Evolutionary conservation across 2,888 invertebrate genomes (phyloP).

Genomic region (Timema cristinae): DNA sequence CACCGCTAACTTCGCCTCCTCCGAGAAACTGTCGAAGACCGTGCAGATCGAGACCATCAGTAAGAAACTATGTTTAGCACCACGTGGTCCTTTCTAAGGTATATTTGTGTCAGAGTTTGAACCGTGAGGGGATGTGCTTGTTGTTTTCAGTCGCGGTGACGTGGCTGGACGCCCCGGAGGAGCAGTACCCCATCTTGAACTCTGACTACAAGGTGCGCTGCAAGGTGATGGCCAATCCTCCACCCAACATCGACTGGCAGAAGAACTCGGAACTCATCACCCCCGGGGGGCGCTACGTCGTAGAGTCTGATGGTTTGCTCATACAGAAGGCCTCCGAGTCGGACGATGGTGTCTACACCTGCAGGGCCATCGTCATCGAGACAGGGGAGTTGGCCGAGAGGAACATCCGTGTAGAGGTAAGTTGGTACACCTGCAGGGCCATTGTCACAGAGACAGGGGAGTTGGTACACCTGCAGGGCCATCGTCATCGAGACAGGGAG

Average conservation of each 20-base stretch:
- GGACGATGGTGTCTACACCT: constrained; percentile 83
- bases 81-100: not conserved
- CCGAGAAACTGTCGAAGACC: constrained; percentile 59
- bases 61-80: constrained; percentile 43
- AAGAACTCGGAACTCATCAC: constrained; percentile 68
- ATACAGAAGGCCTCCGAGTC: constrained; percentile 73
- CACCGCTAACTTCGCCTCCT: constrained; percentile 71
- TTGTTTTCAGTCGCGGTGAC: constrained; percentile 70
- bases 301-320: constrained; percentile 68
- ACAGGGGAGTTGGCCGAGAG: constrained; percentile 76
- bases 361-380: constrained; percentile 77
- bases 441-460: no score
- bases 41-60: constrained; percentile 70
- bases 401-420: constrained; percentile 74
- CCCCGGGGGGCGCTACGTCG: constrained; percentile 67
- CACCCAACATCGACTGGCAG: constrained; percentile 82
- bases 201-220: constrained; percentile 75
- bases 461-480: no score
- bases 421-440: constrained; percentile 1
- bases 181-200: constrained; percentile 75
- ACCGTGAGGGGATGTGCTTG: not conserved
- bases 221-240: constrained; percentile 78
- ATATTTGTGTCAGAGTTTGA: no score
- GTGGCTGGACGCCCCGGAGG: constrained; percentile 79
- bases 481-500: no score